These are phyloP conservation scores for Dryobota labecula DNA, from an alignment of 2,888 invertebrate species.

Conservation along the genomic window DNA sequence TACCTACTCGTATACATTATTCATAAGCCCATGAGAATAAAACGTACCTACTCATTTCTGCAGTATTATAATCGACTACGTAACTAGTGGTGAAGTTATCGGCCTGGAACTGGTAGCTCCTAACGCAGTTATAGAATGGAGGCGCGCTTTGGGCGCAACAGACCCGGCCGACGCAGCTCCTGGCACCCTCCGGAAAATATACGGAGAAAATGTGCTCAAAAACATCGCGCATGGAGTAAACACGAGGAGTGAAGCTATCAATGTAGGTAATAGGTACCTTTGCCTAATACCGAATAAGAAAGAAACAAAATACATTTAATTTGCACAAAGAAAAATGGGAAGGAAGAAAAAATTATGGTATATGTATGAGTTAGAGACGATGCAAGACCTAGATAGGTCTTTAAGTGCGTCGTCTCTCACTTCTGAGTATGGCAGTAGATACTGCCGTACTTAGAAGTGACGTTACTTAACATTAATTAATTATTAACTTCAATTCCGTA, in stretches of 20 bases:
- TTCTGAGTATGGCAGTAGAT: too few relatives aligned
- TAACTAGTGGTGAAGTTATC: slow-evolving; percentile 93
- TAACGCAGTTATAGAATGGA: slow-evolving; percentile 92
- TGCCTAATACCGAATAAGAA: too few relatives aligned
- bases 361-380: too few relatives aligned
- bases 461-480: too few relatives aligned
- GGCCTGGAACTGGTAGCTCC: slow-evolving; percentile 94
- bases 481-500: too few relatives aligned
- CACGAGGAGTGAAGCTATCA: slow-evolving; percentile 88
- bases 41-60: not conserved
- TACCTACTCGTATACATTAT: too few relatives aligned
- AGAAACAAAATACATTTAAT: too few relatives aligned
- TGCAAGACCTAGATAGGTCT: too few relatives aligned
- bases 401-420: too few relatives aligned
- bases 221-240: slow-evolving; percentile 94
- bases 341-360: too few relatives aligned
- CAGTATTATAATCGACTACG: slow-evolving; percentile 91
- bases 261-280: slow-evolving; percentile 67
- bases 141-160: slow-evolving; percentile 91
- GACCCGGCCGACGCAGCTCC: slow-evolving; percentile 92
- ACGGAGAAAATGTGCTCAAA: slow-evolving; percentile 92
- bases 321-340: too few relatives aligned
- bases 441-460: too few relatives aligned
- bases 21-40: not conserved
- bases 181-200: slow-evolving; percentile 91